A percentile compares a stretch with the other conserved stretches of the same genome.
Conservation (phyloP, 2,888 invertebrate species). For the Dorcus hopei region DNA sequence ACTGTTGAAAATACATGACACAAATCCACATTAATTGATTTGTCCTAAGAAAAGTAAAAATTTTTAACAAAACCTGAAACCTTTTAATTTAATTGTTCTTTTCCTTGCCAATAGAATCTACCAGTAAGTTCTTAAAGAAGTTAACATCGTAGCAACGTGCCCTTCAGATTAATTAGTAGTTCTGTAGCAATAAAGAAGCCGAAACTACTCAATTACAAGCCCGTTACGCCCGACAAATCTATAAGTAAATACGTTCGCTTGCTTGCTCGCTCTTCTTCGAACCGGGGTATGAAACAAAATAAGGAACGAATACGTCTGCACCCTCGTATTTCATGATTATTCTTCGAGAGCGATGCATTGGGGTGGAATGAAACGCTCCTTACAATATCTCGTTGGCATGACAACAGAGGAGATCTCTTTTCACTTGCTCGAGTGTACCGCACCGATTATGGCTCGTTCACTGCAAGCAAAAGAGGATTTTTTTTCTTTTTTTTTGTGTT, state of each 20-base stretch:
- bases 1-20: no score
- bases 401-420: slow-evolving; percentile 37
- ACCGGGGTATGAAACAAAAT: slow-evolving; percentile 12
- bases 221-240: not conserved
- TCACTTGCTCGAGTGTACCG: slow-evolving; percentile 30
- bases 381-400: slow-evolving; percentile 40
- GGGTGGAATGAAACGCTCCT: slow-evolving; percentile 35
- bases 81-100: no score
- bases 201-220: slow-evolving; percentile 11
- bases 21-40: no score
- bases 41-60: no score
- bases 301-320: slow-evolving; percentile 28
- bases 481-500: no score
- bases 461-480: slow-evolving; percentile 1
- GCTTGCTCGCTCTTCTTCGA: not conserved
- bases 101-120: no score
- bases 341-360: slow-evolving; percentile 36
- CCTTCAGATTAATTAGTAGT: slow-evolving; percentile 14
- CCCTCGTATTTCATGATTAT: slow-evolving; percentile 38
- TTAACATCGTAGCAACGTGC: not conserved
- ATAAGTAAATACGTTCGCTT: not conserved
- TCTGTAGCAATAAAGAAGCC: slow-evolving; percentile 4
- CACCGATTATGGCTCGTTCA: slow-evolving; percentile 33
- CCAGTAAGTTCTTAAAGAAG: no score
- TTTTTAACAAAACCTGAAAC: no score